Base-by-base conservation (phyloP, 1,140 invertebrate species). In the Alviniconcha marisindica region DNA sequence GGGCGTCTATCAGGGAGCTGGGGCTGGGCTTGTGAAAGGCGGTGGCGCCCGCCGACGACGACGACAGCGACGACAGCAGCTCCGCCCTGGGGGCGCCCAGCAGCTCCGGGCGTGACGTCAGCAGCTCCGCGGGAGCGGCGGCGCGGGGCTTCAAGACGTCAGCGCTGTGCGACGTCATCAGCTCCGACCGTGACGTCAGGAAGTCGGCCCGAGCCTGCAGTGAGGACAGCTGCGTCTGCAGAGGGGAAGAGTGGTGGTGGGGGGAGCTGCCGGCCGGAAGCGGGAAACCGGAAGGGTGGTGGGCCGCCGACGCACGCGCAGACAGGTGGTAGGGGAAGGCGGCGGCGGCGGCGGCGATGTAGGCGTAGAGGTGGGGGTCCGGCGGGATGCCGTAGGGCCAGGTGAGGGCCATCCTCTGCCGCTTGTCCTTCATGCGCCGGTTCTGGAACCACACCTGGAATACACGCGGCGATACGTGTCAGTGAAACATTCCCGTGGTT, bases 361-460 rank as follows among this genome's bases (percentile, higher is more conserved):
- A 97, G 0, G 97, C 97, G 2, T 97, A 97, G 85, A 99, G 95
- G 1, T 97, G 95, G 2, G 98, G 98, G 89, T 99, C 98, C 1
- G 91, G 87, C 1, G 91, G 88, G 40, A 93, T 90, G 10, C 92
- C 92, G 91, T 98, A 98, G 0, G 98, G 98, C 98, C 98, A 99
- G 0, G 97, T 96, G 83, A 99, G 95, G 0, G 98, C 97, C 93
- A 99, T 96, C 5, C 97, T 94, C 91, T 99, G 98, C 0, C 98
- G 94, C 90, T 99, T 99, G 94, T 99, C 98, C 91, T 99, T 99
- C 98, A 99, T 99, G 36, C 98, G 95, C 21, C 98, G 95, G 90
- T 99, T 99, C 95, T 99, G 98, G 92, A 99, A 99, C 98, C 98
- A 99, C 4, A 99, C 98, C 97, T 98, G 94, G 1, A 92, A n/a